Evolutionary conservation across 2,888 invertebrate species (phyloP), one percentile per base, ranked within the genome.

Genomic region (Phorcus lineatus): DNA sequence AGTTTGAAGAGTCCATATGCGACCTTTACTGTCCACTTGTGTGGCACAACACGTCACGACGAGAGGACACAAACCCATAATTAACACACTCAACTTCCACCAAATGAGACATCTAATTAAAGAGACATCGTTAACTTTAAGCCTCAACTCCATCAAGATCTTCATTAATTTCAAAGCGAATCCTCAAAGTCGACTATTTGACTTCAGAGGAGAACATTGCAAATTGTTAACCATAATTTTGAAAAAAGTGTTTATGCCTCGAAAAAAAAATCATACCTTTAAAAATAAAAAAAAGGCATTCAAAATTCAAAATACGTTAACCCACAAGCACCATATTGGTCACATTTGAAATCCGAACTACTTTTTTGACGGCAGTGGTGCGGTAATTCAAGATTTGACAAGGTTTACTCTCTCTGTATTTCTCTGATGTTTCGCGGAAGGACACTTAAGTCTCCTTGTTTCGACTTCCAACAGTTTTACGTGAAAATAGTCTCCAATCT

Each of bases 381-480:
- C 6, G 6, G 47, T 47, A 47, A 9, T 47, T 47, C 47, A 47
- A 47, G 47, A 47, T 47, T 6, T 47, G 36, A 28, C 36, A 70
- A 24, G 40, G 40, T 31, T 31, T 70, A 36, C 36, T 70, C 70
- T 31, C 17, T 6, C 13, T 16, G 70, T n/a, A 40, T 70, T 70
- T 36, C 70, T 70, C 70, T 70, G 70, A 70, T 70, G 70, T 70
- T 36, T 19, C 36, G 40, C 11, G 36, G 17, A 40, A 70, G 70
- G 36, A 36, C 40, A 36, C 70, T 70, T 70, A 31, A 70, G 31
- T 36, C 70, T 70, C 70, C 70, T 70, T 40, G 31, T 36, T 70
- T 40, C 70, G 70, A 40, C 70, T 36, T 70, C 70, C 70, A 70
- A 40, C 70, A 70, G 70, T 70, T 70, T 70, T 19, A 36, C 70